Evolutionary conservation across 2,797 vertebrate genomes (phyloP), one percentile per base, ranked within the genome.

Genomic region (Parauchenoglanis punctatus): DNA sequence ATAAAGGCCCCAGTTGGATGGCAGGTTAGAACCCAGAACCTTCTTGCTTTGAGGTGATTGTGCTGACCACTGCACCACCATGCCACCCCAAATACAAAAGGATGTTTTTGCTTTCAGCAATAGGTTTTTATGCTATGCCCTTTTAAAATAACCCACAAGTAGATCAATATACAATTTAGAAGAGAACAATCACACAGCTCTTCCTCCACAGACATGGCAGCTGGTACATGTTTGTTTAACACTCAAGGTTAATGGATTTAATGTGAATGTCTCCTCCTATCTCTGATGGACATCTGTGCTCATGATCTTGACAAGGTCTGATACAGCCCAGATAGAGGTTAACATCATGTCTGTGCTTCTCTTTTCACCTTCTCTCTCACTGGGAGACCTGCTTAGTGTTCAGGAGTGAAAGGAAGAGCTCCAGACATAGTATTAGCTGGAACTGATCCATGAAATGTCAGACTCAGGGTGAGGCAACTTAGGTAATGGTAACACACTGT

Each of bases 261-360:
- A 68, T 83, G 63, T 81, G 59, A 81, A 72, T 84, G 49, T 31
- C 67, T 72, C 67, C 28, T 72, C 11, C 20, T 63, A 75, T 76
- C 70, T 85, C 23, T 78, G 73, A 85, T 17, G 18, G 61, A 67
- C 44, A 78, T 85, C 84, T 78, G 61, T 78, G 58, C 59, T 85
- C 56, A 81, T 63, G 65, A 35, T 28, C 65, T 54, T 25, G 83
- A 85, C 83, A 83, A 15, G 54, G 52, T 13, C 54, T 85, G 83
- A 85, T 59, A 77, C 23, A 81, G 83, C 61, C 7, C 75, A 80
- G 85, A 68, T 68, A 44, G 25, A 59, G 76, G 44, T 54, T 81
- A 85, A 52, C 46, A 61, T 72, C 35, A 72, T 65, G 70, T 87
- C 81, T 40, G 46, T 65, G 56, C 25, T 59, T 68, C 82, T 72